phyloP scores from a whole-genome alignment of 2,888 invertebrate species.

The Tinea pellionella region DNA sequence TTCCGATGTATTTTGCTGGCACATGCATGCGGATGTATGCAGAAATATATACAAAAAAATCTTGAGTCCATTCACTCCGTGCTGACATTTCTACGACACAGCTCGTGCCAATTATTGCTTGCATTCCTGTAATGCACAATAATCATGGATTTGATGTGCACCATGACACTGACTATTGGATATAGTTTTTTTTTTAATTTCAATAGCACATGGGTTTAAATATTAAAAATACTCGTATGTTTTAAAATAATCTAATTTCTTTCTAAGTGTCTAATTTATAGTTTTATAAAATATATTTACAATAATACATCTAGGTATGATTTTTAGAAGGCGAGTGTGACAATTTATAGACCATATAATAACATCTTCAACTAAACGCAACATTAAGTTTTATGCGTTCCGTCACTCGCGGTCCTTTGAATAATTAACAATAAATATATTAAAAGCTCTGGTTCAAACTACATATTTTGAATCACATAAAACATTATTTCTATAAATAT shows the following conservation, averaged over 20 bases:
- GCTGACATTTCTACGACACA: slow-evolving; percentile 49
- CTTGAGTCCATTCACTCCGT: slow-evolving; percentile 60
- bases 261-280: neutral
- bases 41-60: slow-evolving; percentile 56
- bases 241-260: neutral
- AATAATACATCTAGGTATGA: too few relatives aligned
- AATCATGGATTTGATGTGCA: slow-evolving; percentile 9
- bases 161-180: neutral
- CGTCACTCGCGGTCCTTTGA: slow-evolving; percentile 18
- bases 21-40: slow-evolving; percentile 56
- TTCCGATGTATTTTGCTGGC: slow-evolving; percentile 30
- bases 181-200: too few relatives aligned
- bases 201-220: too few relatives aligned
- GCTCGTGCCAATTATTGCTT: slow-evolving; percentile 10
- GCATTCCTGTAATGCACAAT: slow-evolving; percentile 4
- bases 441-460: neutral
- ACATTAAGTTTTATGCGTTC: slow-evolving; percentile 53
- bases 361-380: slow-evolving; percentile 36
- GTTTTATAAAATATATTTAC: too few relatives aligned
- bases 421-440: slow-evolving; percentile 10
- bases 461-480: too few relatives aligned
- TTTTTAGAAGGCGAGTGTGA: too few relatives aligned
- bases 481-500: too few relatives aligned
- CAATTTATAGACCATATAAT: too few relatives aligned
- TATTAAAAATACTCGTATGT: neutral